A percentile compares a stretch with the other conserved stretches of the same genome.
phyloP scores from a whole-genome alignment of 53 echinoderm and acorn worm genomes.

The Apostichopus leukothele region DNA sequence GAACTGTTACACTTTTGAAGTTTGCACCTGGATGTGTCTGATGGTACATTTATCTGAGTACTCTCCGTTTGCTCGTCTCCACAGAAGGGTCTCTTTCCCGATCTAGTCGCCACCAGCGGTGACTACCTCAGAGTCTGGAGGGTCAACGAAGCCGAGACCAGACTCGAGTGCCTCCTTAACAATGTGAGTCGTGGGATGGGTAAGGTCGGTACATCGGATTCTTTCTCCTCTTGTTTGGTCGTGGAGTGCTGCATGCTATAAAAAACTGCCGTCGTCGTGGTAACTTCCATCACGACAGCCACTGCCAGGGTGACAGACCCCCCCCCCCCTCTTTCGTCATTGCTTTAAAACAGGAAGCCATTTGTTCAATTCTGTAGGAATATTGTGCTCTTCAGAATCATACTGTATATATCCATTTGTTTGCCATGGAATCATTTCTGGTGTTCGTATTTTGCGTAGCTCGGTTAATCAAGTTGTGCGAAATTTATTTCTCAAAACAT shows the following conservation, averaged over 20 bases:
- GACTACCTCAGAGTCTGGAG: constrained; percentile 98
- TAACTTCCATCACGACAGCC: neutral
- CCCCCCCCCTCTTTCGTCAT: too few relatives aligned
- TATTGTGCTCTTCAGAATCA: neutral
- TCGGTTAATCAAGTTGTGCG: too few relatives aligned
- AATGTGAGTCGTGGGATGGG: constrained; percentile 84
- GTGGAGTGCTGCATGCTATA: constrained; percentile 40
- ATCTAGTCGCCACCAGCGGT: constrained; percentile 92
- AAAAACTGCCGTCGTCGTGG: neutral
- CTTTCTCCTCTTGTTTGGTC: constrained; percentile 25
- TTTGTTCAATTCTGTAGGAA: neutral
- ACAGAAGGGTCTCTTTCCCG: constrained; percentile 95
- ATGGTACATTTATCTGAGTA: too few relatives aligned
- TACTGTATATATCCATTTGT: too few relatives aligned
- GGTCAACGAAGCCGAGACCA: constrained; percentile 84
- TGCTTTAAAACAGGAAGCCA: too few relatives aligned
- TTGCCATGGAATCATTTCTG: neutral
- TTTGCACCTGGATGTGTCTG: too few relatives aligned
- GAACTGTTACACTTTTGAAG: too few relatives aligned
- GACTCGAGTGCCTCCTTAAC: constrained; percentile 90
- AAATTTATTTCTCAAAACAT: too few relatives aligned
- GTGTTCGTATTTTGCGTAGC: too few relatives aligned
- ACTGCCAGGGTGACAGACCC: too few relatives aligned
- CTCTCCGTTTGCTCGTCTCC: constrained; percentile 25
- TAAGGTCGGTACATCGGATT: constrained; percentile 39